Conservation (phyloP, 1,140 invertebrate genomes). For the Coenobita brevimanus region DNA sequence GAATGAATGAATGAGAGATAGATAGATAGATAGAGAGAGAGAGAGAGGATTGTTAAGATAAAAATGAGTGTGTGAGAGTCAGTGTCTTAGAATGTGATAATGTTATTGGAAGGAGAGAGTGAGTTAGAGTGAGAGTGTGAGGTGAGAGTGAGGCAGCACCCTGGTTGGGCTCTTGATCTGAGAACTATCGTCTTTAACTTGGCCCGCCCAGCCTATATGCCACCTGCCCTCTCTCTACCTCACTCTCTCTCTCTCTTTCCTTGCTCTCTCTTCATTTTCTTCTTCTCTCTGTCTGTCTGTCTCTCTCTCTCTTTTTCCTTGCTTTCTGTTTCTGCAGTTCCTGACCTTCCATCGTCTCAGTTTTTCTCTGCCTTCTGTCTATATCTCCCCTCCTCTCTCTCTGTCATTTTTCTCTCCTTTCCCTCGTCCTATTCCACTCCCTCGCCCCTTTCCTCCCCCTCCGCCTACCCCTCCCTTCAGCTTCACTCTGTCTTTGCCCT, state of each 20-base stretch:
- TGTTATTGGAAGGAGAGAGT: neutral
- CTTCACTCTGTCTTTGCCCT: neutral
- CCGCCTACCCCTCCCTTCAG: neutral
- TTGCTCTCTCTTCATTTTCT: too few species aligned
- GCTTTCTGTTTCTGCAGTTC: neutral
- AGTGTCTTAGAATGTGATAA: neutral
- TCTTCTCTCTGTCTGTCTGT: neutral
- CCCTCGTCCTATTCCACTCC: neutral
- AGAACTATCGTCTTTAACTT: too few species aligned
- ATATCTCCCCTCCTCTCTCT: neutral
- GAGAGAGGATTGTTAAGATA: too few species aligned
- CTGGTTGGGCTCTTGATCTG: neutral
- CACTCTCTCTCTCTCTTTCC: neutral
- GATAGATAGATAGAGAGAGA: too few species aligned
- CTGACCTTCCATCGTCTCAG: neutral
- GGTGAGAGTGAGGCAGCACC: neutral
- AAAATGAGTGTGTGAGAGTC: neutral
- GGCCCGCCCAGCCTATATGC: neutral
- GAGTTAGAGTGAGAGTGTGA: neutral
- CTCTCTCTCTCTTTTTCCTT: neutral
- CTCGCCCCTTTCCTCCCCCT: neutral
- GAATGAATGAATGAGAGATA: neutral
- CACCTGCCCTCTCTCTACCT: constrained; percentile 2
- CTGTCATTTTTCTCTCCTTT: neutral
- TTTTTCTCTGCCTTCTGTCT: neutral